phyloP scores from a whole-genome alignment of 2,113 vertebrate species.

The Carlito syrichta region DNA sequence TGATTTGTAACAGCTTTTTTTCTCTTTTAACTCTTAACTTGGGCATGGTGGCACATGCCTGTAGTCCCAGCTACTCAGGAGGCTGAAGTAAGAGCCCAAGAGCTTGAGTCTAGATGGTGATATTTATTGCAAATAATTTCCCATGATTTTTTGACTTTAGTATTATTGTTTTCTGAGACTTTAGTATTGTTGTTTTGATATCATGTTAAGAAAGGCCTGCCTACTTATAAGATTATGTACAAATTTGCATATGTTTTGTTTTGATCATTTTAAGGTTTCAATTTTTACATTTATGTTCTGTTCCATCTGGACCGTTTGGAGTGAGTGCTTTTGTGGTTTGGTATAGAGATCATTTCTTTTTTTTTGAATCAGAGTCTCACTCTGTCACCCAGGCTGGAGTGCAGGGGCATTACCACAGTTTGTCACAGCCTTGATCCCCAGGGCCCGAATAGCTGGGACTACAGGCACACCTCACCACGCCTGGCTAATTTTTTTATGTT shows the following conservation, averaged over 20 bases:
- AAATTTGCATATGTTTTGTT: background rate
- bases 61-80: background rate
- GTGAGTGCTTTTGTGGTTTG: background rate
- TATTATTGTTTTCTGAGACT: background rate
- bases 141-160: background rate
- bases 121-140: background rate
- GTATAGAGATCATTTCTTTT: background rate
- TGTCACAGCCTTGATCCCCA: too few species aligned
- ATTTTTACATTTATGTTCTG: background rate
- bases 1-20: background rate
- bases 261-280: background rate
- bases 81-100: background rate
- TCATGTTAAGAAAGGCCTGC: background rate
- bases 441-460: too few species aligned
- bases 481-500: too few species aligned
- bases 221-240: background rate
- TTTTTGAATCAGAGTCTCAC: too few species aligned
- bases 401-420: too few species aligned
- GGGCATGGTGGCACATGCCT: background rate
- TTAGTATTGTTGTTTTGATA: background rate
- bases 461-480: too few species aligned
- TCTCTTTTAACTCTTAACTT: background rate
- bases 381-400: too few species aligned
- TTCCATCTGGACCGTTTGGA: background rate
- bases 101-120: background rate